phyloP scores from a whole-genome alignment of 1,140 invertebrate genomes.

The Brachionus koreanus region DNA sequence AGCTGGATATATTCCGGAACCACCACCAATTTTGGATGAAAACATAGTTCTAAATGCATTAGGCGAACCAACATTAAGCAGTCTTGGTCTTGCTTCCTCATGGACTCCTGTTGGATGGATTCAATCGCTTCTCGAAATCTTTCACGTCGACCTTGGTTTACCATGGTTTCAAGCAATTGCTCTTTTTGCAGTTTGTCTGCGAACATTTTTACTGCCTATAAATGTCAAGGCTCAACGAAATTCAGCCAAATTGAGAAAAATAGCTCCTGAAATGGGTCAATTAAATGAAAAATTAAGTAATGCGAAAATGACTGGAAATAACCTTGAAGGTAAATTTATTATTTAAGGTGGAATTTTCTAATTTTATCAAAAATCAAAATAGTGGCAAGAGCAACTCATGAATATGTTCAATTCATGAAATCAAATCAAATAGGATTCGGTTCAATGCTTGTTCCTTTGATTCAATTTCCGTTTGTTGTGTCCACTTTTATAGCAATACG shows the following conservation, averaged over 20 bases:
- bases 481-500: slow-evolving; percentile 81
- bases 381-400: slow-evolving; percentile 22
- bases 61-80: slow-evolving; percentile 24
- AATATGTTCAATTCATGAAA: slow-evolving; percentile 44
- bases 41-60: slow-evolving; percentile 14
- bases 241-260: slow-evolving; percentile 33
- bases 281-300: slow-evolving; percentile 35
- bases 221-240: slow-evolving; percentile 31
- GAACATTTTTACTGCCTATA: slow-evolving; percentile 25
- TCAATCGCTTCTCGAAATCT: slow-evolving; percentile 7
- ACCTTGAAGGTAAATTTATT: not conserved
- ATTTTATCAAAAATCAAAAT: not conserved
- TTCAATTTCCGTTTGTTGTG: slow-evolving; percentile 81
- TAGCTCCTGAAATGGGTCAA: slow-evolving; percentile 29
- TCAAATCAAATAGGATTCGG: not conserved
- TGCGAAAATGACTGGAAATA: slow-evolving; percentile 41
- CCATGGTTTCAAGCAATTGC: slow-evolving; percentile 35
- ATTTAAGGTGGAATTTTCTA: not conserved
- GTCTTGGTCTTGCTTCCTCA: slow-evolving; percentile 4
- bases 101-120: slow-evolving; percentile 44
- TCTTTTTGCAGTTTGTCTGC: slow-evolving; percentile 23
- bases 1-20: slow-evolving; percentile 40
- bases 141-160: slow-evolving; percentile 31
- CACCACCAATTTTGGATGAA: slow-evolving; percentile 22
- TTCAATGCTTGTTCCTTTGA: slow-evolving; percentile 68